Percentiles rank a stretch among this genome's conserved stretches.
Conservation (phyloP, 2,113 vertebrate species). For the Stercorarius parasiticus region DNA sequence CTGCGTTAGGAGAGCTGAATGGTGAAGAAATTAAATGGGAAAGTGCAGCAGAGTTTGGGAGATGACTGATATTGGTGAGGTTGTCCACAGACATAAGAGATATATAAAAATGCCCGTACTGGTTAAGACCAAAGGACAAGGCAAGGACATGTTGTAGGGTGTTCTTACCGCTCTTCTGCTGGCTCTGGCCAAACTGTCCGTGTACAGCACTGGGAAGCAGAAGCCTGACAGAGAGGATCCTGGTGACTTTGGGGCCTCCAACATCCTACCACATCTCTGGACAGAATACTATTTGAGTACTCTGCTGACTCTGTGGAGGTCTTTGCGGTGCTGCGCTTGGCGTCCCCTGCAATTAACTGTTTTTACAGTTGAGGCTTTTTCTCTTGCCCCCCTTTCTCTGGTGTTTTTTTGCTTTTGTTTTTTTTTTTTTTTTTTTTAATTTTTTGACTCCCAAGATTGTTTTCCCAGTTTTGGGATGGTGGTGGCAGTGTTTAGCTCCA, state of each 20-base stretch:
- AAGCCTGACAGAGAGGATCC: not conserved
- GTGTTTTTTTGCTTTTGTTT: no score
- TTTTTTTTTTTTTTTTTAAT: not conserved
- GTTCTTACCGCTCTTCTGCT: not conserved
- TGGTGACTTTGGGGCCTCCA: not conserved
- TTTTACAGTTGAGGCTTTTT: not conserved
- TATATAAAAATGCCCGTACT: not conserved
- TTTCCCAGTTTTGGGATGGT: not conserved
- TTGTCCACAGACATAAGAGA: not conserved
- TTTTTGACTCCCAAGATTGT: not conserved
- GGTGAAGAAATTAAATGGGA: not conserved
- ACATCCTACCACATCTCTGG: not conserved
- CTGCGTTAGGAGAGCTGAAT: not conserved
- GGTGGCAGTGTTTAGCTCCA: not conserved
- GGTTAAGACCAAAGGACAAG: not conserved
- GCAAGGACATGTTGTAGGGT: rapidly evolving
- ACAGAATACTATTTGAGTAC: not conserved
- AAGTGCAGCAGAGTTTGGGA: not conserved
- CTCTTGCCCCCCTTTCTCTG: not conserved
- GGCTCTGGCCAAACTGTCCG: not conserved
- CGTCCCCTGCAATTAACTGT: not conserved
- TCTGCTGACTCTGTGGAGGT: not conserved
- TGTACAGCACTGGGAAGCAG: not conserved
- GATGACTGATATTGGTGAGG: not conserved
- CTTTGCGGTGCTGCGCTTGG: not conserved